Base-by-base conservation (phyloP, 2,888 invertebrate species). In the Pristionchus maxplancki region DNA sequence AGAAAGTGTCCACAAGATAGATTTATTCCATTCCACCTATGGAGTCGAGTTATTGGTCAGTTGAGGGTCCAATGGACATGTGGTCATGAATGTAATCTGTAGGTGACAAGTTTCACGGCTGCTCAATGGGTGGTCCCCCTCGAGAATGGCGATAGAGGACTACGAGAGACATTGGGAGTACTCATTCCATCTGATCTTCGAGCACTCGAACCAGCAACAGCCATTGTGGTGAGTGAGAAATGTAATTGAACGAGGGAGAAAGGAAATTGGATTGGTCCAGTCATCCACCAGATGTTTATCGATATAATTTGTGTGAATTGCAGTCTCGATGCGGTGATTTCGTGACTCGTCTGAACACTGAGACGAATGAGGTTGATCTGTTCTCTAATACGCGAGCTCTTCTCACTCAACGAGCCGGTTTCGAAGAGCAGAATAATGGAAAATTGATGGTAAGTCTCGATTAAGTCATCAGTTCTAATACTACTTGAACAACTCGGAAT, bases 81-180 rank as follows among this genome's bases (percentile, higher is more conserved):
- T 82, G 20, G 17, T 28, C 6, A 82, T 31, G 13, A 20, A 24
- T 31, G 24, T 31, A 40, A n/a, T 34, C 15, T 90, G 67, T 44
- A 91, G 91, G 89, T 92, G 62, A 92, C 93, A 13, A 90, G 92
- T 50, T 92, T 91, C 74, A 91, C 91, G 37, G 92, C 92, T 20
- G 90, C 90, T 17, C 93, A 94, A 89, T 92, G 92, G 91, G 88
- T 93, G n/a, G 90, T 93, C 78, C 93, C 92, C 11, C 86, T 94
- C 20, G 93, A 94, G 88, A 90, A 89, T 62, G 87, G 89, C 31
- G 93, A 92, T 24, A 87, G 90, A 40, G 90, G 91, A 9, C 89
- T 92, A 53, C 90, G 92, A 37, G 93, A 94, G 89, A 93, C 92
- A 4, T 64, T 93, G 74, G 90, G 92, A 28, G 92, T 92, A 71